Evolutionary conservation across 2,797 vertebrate species (phyloP).

Genomic region (Gambusia yucatana): DNA sequence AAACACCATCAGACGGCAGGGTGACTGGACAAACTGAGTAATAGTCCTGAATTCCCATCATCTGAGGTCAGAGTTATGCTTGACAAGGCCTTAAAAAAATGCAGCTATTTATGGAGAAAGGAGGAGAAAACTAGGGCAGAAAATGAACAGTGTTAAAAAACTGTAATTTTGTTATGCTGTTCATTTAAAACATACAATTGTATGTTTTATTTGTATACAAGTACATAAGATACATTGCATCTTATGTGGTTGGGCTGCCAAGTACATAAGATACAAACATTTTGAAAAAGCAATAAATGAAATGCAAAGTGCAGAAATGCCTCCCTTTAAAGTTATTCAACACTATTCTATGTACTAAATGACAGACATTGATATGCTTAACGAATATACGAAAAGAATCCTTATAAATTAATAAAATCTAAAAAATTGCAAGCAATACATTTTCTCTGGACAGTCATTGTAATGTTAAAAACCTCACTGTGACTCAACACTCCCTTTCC

Average conservation of each 20-base stretch:
- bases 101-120: not conserved
- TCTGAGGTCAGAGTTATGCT: not conserved
- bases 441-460: not conserved
- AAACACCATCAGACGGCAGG: not conserved
- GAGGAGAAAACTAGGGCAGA: not conserved
- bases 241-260: not conserved
- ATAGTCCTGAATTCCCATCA: not conserved
- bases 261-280: not conserved
- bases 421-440: not conserved
- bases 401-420: not conserved
- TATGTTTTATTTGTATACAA: no score
- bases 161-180: not conserved
- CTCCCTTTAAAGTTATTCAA: not conserved
- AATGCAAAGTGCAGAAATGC: not conserved
- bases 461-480: not conserved
- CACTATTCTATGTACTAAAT: not conserved
- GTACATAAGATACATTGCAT: no score
- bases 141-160: not conserved
- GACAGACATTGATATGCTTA: not conserved
- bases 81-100: not conserved
- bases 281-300: not conserved
- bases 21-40: not conserved
- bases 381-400: not conserved
- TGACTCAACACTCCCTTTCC: not conserved
- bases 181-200: not conserved